Conservation (phyloP, 2,888 invertebrate genomes). For the Busseola fusca region DNA sequence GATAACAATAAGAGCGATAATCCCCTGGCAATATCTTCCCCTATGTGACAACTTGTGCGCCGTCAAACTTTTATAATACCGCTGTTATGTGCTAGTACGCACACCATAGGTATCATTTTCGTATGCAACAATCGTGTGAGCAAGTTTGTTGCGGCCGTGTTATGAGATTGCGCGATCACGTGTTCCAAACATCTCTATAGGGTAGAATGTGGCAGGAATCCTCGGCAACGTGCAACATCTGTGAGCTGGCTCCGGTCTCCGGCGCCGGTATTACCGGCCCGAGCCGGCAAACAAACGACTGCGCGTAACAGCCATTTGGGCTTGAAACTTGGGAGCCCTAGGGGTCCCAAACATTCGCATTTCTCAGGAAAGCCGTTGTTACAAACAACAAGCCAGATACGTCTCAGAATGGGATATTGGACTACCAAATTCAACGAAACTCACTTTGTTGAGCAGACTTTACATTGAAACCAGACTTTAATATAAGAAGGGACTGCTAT, state of each 20-base stretch:
- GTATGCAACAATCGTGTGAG: slow-evolving; percentile 48
- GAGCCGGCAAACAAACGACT: slow-evolving; percentile 58
- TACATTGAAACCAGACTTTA: slow-evolving; percentile 21
- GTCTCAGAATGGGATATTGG: slow-evolving; percentile 46
- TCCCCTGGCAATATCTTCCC: slow-evolving; percentile 46
- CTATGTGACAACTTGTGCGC: slow-evolving; percentile 50
- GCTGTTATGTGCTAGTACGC: slow-evolving; percentile 54
- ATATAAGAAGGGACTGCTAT: slow-evolving; percentile 25
- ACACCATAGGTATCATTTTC: slow-evolving; percentile 59
- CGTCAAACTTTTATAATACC: slow-evolving; percentile 64
- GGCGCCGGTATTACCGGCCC: slow-evolving; percentile 50
- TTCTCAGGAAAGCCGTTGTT: slow-evolving; percentile 56
- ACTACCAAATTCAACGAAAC: slow-evolving; percentile 39
- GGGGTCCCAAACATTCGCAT: slow-evolving; percentile 56
- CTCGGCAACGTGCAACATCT: slow-evolving; percentile 61
- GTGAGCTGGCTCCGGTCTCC: slow-evolving; percentile 48
- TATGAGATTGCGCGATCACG: slow-evolving; percentile 56
- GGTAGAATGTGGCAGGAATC: slow-evolving; percentile 35
- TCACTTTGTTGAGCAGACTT: slow-evolving; percentile 36
- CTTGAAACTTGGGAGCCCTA: slow-evolving; percentile 62
- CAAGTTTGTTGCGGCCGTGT: slow-evolving; percentile 55
- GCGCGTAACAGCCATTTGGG: slow-evolving; percentile 56
- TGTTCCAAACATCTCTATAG: slow-evolving; percentile 52
- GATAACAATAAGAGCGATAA: slow-evolving; percentile 57
- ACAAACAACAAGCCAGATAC: slow-evolving; percentile 53